These are phyloP conservation scores for Phycodurus eques DNA, from an alignment of 2,113 vertebrate species.

Conservation along the genomic window DNA sequence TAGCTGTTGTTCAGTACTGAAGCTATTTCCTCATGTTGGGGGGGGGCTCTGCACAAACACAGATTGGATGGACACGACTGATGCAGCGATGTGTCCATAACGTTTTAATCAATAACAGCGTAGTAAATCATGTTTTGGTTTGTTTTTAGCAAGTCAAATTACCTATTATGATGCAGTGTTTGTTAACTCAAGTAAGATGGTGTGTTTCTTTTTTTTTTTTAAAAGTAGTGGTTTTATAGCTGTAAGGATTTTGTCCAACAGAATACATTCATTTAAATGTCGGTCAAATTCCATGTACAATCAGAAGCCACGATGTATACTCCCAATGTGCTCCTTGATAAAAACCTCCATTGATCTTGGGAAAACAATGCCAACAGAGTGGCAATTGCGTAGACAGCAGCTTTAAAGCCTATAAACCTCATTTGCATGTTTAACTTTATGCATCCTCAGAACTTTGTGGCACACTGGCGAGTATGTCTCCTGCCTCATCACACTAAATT, in stretches of 20 bases:
- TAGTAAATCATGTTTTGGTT: too few species aligned
- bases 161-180: too few species aligned
- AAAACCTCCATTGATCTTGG: slow-evolving; percentile 54
- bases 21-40: too few species aligned
- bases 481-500: slow-evolving; percentile 71
- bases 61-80: too few species aligned
- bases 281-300: slow-evolving; percentile 39
- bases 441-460: slow-evolving; percentile 52
- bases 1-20: too few species aligned
- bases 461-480: slow-evolving; percentile 62
- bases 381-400: slow-evolving; percentile 29
- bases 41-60: too few species aligned
- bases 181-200: too few species aligned
- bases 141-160: too few species aligned
- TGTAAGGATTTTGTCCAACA: not conserved
- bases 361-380: slow-evolving; percentile 54
- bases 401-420: slow-evolving; percentile 52
- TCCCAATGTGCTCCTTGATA: slow-evolving; percentile 47
- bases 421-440: slow-evolving; percentile 71
- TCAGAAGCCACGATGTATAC: slow-evolving; percentile 62
- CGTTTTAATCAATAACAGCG: too few species aligned
- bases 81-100: too few species aligned
- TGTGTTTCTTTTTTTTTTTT: not conserved
- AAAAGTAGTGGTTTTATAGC: not conserved
- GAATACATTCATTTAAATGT: not conserved